Evolutionary conservation across 2,888 invertebrate genomes (phyloP), one percentile per base, ranked within the genome.

Genomic region (Acrobasis consociella): DNA sequence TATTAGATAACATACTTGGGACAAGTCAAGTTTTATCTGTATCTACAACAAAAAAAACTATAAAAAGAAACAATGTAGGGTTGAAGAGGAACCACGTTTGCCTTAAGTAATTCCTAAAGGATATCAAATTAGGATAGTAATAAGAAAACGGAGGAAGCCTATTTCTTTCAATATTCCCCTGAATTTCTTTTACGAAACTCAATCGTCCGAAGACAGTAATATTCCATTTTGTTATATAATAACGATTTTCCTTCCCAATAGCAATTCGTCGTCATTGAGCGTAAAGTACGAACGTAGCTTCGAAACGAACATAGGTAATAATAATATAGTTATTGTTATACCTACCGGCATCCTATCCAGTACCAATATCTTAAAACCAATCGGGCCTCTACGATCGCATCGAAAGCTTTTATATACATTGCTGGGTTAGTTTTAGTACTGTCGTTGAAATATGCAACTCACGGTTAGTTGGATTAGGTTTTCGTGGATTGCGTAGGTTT

Each of bases 301-400:
- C 82, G 78, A 84, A 83, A 82, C 79, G 83, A 85, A 86, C 83
- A 83, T 85, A 85, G 81, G 79, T 83, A 85, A 85, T 86, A 85
- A 83, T 85, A 86, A 81, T 85, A 87, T 82, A 86, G 85, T 87
- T 87, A 87, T 86, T 86, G 85, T 83, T 86, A 86, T 87, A 86
- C 78, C 80, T 86, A 83, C 82, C 80, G 78, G 78, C 78, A 78
- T 80, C 78, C 78, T 78, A 80, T 76, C 75, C 72, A 69, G 75
- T 75, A 74, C 73, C 64, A 75, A 22, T 62, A 69, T 65, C 62
- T 51, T 65, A 62, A 72, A 75, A 72, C 70, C 69, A 65, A 68
- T 67, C 63, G 60, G 62, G 59, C 61, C 53, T 69, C 64, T 66
- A 68, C 69, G 62, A 62, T 67, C 71, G 13, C 22, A 74, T 75